Evolutionary conservation across 2,797 vertebrate genomes (phyloP).

Genomic region (Coluber constrictor): DNA sequence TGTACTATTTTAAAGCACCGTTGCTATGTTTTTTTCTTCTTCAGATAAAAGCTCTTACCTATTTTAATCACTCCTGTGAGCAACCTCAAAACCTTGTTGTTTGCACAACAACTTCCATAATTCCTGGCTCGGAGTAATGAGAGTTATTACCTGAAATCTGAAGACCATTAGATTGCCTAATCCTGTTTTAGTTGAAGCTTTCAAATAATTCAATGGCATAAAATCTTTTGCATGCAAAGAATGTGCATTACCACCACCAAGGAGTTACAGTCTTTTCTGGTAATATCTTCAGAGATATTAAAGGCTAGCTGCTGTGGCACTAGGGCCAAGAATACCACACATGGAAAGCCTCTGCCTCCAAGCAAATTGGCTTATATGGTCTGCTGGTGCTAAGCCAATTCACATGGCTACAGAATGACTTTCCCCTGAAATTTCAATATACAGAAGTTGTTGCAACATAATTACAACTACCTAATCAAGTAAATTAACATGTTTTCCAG

Average conservation of each 20-base stretch:
- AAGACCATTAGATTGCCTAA: not conserved
- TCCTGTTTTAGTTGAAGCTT: not conserved
- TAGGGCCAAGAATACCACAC: not conserved
- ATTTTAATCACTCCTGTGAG: not conserved
- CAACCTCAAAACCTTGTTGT: not conserved
- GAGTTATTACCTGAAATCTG: not conserved
- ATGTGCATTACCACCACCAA: not conserved
- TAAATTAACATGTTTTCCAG: not conserved
- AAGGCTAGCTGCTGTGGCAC: not conserved
- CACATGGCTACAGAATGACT: not conserved
- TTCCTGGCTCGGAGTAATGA: not conserved
- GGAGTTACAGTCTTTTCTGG: not conserved
- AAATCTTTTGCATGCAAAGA: not conserved
- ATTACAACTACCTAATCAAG: not conserved
- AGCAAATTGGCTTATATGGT: not conserved
- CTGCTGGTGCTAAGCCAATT: slow-evolving; percentile 55
- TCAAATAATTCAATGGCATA: not conserved
- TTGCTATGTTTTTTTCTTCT: not conserved
- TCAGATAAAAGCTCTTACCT: not conserved
- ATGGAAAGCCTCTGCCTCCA: not conserved
- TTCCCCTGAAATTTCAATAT: not conserved
- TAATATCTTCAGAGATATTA: not conserved
- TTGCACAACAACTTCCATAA: not conserved
- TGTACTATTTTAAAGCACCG: not conserved
- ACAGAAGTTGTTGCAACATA: not conserved